phyloP scores from a whole-genome alignment of 2,113 vertebrate species.

The Falco punctatus region DNA sequence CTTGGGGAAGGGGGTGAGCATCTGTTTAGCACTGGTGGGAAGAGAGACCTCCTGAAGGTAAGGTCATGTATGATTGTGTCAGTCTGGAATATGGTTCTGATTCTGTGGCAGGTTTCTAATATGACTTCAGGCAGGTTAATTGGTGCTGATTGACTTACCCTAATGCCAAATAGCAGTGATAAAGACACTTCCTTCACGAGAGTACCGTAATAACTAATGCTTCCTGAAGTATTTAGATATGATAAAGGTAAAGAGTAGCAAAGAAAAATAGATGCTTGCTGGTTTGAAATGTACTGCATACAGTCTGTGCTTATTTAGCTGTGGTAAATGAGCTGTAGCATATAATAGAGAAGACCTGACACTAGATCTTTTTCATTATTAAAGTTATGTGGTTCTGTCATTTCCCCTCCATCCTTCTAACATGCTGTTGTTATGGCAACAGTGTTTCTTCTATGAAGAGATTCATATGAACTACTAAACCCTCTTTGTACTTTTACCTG shows the following conservation, averaged over 20 bases:
- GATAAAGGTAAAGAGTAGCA: background rate
- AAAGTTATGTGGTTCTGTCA: background rate
- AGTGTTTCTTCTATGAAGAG: background rate
- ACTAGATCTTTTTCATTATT: background rate
- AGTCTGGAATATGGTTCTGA: background rate
- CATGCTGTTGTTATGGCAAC: slow-evolving; percentile 22
- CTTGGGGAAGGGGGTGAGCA: background rate
- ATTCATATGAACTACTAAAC: background rate
- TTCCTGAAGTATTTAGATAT: background rate
- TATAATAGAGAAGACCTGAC: background rate
- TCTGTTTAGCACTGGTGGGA: background rate
- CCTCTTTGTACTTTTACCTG: background rate
- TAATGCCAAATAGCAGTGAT: background rate
- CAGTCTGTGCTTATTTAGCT: background rate
- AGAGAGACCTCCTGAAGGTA: background rate
- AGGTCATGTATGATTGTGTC: accelerated
- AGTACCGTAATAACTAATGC: background rate
- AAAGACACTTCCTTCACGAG: background rate
- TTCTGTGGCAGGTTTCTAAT: background rate
- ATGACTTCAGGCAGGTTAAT: background rate
- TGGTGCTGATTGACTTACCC: background rate
- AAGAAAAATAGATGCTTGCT: background rate
- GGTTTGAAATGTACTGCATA: background rate
- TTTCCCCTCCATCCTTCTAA: background rate
- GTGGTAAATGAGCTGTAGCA: background rate